phyloP scores from a whole-genome alignment of 2,888 invertebrate genomes.

The Drosophila helvetica region DNA sequence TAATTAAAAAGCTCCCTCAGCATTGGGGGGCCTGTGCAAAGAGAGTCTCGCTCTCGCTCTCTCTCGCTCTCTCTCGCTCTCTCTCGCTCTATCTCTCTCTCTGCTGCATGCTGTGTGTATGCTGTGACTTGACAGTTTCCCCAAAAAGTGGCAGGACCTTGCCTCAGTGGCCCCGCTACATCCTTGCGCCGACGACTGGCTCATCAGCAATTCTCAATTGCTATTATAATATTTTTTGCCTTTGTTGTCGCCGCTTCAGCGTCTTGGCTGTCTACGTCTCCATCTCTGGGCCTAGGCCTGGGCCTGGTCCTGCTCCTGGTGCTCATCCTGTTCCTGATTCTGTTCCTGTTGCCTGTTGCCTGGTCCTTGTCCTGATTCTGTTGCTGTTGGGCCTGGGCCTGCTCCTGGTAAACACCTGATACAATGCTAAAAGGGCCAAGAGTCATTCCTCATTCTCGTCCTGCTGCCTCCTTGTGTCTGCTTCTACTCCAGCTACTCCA shows the following conservation, averaged over 20 bases:
- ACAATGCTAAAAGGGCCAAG: constrained; percentile 53
- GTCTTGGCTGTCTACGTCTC: constrained; percentile 22
- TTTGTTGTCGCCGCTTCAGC: constrained; percentile 28
- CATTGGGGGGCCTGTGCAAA: constrained; percentile 64
- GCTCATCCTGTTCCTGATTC: neutral
- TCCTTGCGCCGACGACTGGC: constrained; percentile 51
- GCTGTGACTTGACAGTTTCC: constrained; percentile 39
- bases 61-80: constrained; percentile 2
- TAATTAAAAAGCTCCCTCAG: constrained; percentile 82
- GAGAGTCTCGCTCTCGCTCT: constrained; percentile 16
- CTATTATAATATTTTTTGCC: constrained; percentile 76
- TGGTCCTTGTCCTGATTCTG: neutral
- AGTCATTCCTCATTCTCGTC: constrained; percentile 22
- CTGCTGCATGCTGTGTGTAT: neutral
- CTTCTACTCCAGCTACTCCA: constrained; percentile 17
- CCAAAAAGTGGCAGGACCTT: constrained; percentile 25
- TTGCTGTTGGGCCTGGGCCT: constrained; percentile 5
- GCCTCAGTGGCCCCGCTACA: neutral
- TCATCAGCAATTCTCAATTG: constrained; percentile 80
- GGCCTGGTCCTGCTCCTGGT: neutral
- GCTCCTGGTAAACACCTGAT: constrained; percentile 71
- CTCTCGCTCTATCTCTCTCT: constrained; percentile 10
- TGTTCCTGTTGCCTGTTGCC: neutral
- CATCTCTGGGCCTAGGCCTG: neutral
- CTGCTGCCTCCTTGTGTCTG: neutral